Evolutionary conservation across 1,140 invertebrate genomes (phyloP).

Genomic region (Oryzaephilus surinamensis): DNA sequence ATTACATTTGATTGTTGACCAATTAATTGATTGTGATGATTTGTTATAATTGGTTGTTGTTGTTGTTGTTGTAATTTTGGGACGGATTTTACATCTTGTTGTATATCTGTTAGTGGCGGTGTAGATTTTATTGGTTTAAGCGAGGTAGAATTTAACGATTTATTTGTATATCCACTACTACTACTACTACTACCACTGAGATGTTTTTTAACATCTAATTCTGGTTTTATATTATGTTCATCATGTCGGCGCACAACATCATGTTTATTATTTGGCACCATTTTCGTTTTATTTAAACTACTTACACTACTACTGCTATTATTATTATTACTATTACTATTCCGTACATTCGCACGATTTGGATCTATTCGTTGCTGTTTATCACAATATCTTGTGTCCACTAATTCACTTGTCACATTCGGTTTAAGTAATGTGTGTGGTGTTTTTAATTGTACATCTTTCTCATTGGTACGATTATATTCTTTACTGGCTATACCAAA

Average conservation of each 20-base stretch:
- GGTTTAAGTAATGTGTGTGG: conserved; percentile 22
- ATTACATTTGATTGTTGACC: not conserved
- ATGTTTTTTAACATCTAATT: conserved; percentile 28
- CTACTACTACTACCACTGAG: conserved; percentile 20
- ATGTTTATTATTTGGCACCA: conserved; percentile 25
- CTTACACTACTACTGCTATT: conserved; percentile 1
- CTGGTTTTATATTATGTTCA: conserved; percentile 20
- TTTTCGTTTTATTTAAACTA: no score
- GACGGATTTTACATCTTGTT: conserved; percentile 34
- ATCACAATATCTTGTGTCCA: no score
- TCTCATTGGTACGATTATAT: conserved; percentile 14
- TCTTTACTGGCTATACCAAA: conserved; percentile 17
- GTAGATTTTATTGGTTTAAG: not conserved
- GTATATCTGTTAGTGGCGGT: not conserved
- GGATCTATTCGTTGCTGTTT: conserved; percentile 8
- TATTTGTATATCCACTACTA: conserved; percentile 19
- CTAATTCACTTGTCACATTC: conserved; percentile 19
- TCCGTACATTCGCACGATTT: no score
- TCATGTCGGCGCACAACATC: conserved; percentile 18
- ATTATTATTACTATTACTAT: no score
- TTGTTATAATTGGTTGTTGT: not conserved
- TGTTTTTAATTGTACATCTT: conserved; percentile 23
- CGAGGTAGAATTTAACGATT: conserved; percentile 30
- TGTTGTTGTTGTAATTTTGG: conserved; percentile 17
- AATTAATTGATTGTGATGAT: not conserved